Evolutionary conservation across 2,888 invertebrate species (phyloP).

Genomic region (Dryomyza anilis): DNA sequence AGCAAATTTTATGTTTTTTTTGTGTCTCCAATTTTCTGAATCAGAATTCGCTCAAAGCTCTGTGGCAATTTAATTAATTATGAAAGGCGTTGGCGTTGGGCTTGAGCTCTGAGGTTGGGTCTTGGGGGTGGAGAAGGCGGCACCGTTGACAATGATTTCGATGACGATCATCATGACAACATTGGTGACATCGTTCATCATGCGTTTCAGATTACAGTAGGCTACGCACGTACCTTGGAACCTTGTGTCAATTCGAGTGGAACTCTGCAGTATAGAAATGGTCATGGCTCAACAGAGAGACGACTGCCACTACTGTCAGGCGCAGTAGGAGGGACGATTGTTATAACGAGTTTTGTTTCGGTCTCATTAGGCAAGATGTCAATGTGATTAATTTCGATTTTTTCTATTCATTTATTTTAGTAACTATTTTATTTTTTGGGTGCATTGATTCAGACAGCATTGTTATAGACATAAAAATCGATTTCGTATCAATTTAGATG

Average conservation of each 20-base stretch:
- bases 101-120: neutral
- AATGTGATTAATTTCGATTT: no score
- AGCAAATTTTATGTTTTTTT: neutral
- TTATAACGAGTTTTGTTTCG: no score
- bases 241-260: neutral
- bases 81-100: neutral
- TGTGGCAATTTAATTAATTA: conserved; percentile 21
- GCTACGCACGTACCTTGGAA: neutral
- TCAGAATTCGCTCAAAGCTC: conserved; percentile 7
- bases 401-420: no score
- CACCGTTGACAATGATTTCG: neutral
- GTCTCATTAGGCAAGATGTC: no score
- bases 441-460: no score
- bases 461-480: no score
- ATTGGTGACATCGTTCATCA: neutral
- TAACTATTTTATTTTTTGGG: no score
- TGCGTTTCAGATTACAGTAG: neutral
- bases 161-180: neutral
- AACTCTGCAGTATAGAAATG: no score
- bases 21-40: neutral
- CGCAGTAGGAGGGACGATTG: no score
- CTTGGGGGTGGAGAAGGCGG: neutral
- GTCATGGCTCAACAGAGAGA: no score
- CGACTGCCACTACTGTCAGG: no score
- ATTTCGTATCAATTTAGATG: no score